Base-by-base conservation (phyloP, 37 sponge, comb jelly and placozoan genomes). In the Diacarnus erythraeanus region DNA sequence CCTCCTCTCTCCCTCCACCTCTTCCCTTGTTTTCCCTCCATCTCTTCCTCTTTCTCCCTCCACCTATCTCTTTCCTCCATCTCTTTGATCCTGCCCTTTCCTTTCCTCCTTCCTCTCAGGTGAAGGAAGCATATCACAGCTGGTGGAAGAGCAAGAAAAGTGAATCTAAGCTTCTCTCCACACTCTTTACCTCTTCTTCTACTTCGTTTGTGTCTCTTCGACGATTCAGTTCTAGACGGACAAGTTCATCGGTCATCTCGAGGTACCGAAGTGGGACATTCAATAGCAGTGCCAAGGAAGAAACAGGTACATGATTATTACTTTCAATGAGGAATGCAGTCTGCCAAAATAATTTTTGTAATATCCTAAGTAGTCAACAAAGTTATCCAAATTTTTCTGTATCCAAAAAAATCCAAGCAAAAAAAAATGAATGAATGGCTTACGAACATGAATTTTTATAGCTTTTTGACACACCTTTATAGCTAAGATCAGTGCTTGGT, bases 101-200 rank as follows among this genome's bases (percentile, higher is more conserved):
- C 35, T 47, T 41, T 25, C 59, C n/a, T 29, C 6, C 40, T 23
- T 40, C 43, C 31, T 26, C 1, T 6, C 35, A 83, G 83, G 76
- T 83, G 5, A 74, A 75, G 39, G 83, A 83, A 1, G 57, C n/a
- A 21, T 83, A 83, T 36, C 57, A 23, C 36, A 85, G 33, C 59
- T 85, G 85, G 85, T 78, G 77, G 77, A 69, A 43, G 31, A 41
- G 64, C 17, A 69, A 43, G 41, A 57, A 57, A 5, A 12, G 40
- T 0, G 41, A 71, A 29, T 85, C 79, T 1, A 43, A 57, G 37
- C 42, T 40, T 20, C 85, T 85, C 33, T 42, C 42, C 64, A 69
- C 21, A 5, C 54, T 58, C 65, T 82, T 74, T 37, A 54, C 67
- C 22, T 68, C 51, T 15, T 6, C 6, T 12, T 47, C 51, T 6